These are phyloP conservation scores for Caenorhabditis remanei DNA, from an alignment of 1,140 invertebrate genomes.

Conservation along the genomic window DNA sequence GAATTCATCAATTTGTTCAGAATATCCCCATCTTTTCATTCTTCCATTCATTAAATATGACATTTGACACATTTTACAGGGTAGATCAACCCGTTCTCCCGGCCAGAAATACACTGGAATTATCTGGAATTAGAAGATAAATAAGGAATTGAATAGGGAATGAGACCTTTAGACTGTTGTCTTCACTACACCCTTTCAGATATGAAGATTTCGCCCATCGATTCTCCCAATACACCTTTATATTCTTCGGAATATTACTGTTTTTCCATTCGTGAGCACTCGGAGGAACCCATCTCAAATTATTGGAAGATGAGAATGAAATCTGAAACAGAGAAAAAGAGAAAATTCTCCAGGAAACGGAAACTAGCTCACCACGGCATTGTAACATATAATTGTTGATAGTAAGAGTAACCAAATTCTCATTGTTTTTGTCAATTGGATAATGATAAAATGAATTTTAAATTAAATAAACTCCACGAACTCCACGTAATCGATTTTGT, in stretches of 20 bases:
- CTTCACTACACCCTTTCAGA: slow-evolving; percentile 33
- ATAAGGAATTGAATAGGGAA: neutral
- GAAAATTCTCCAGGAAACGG: neutral
- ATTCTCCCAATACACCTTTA: slow-evolving; percentile 47
- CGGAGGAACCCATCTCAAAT: slow-evolving; percentile 42
- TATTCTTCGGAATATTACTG: neutral
- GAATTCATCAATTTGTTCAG: slow-evolving; percentile 42
- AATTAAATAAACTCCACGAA: no score
- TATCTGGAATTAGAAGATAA: slow-evolving; percentile 42
- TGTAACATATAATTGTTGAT: neutral
- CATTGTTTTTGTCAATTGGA: no score
- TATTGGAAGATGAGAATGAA: neutral
- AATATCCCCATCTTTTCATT: slow-evolving; percentile 65
- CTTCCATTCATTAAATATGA: slow-evolving; percentile 59
- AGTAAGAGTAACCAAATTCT: neutral
- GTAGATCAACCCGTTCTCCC: slow-evolving; percentile 64
- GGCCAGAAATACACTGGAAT: slow-evolving; percentile 68
- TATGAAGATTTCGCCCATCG: slow-evolving; percentile 50
- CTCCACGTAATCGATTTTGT: no score
- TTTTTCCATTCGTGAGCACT: slow-evolving; percentile 42
- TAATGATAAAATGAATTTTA: no score
- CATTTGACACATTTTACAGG: slow-evolving; percentile 61
- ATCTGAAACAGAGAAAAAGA: neutral
- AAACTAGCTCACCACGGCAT: neutral
- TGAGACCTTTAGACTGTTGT: slow-evolving; percentile 14